phyloP scores from a whole-genome alignment of 2,797 vertebrate genomes.

The Peromyscus eremicus region DNA sequence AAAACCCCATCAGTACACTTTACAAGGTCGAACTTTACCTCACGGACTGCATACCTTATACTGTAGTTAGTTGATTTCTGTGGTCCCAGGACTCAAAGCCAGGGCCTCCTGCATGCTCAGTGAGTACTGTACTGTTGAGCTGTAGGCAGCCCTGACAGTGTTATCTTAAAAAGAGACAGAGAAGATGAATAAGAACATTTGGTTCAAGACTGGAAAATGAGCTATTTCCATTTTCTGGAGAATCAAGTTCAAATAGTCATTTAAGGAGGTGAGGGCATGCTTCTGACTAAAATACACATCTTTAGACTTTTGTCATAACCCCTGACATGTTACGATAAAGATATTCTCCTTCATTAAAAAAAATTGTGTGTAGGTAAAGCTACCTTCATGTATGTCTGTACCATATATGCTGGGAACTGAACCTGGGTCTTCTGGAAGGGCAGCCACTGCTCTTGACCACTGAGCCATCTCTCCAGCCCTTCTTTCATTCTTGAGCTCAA shows the following conservation, averaged over 20 bases:
- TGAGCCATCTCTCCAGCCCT: neutral
- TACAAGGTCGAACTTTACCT: neutral
- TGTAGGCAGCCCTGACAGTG: neutral
- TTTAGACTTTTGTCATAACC: neutral
- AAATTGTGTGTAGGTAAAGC: neutral
- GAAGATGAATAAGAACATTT: neutral
- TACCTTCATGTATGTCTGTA: neutral
- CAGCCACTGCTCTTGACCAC: neutral
- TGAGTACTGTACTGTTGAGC: neutral
- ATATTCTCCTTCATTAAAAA: conserved; percentile 26
- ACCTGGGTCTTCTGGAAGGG: neutral
- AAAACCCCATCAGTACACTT: neutral
- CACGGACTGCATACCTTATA: neutral
- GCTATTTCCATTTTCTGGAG: neutral
- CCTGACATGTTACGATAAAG: neutral
- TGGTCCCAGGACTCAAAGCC: neutral
- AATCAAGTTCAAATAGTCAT: conserved; percentile 24
- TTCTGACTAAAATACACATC: conserved; percentile 47
- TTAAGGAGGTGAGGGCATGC: conserved; percentile 23
- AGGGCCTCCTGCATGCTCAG: neutral
- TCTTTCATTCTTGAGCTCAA: conserved; percentile 22
- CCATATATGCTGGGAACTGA: neutral
- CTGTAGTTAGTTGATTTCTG: neutral
- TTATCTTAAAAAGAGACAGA: neutral
- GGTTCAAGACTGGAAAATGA: neutral